A percentile compares a stretch with the other conserved stretches of the same genome.
These are phyloP conservation scores for Megalurothrips usitatus DNA, from an alignment of 2,888 invertebrate genomes.

Conservation along the genomic window DNA sequence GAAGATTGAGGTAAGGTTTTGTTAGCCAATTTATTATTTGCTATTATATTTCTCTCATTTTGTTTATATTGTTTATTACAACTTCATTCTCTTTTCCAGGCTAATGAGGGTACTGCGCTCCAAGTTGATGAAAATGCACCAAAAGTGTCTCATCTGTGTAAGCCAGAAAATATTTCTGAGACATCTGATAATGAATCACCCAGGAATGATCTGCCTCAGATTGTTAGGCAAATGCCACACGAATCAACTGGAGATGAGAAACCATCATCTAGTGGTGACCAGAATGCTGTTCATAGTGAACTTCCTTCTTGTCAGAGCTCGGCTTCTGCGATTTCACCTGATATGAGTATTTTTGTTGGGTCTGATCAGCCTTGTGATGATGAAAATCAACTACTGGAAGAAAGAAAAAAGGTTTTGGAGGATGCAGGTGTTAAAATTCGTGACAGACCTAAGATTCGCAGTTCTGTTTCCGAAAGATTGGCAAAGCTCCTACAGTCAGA, in stretches of 20 bases:
- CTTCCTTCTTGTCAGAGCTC: no score
- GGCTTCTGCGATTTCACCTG: not conserved
- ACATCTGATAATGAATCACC: not conserved
- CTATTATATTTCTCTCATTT: not conserved
- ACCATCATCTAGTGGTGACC: no score
- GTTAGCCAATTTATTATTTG: not conserved
- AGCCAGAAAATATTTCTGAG: not conserved
- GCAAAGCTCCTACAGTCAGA: not conserved
- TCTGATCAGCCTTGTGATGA: not conserved
- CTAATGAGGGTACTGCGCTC: not conserved
- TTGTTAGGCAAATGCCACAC: no score
- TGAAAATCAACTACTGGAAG: not conserved
- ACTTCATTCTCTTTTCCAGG: not conserved
- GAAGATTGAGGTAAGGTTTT: not conserved
- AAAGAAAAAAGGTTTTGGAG: not conserved
- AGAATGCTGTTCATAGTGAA: no score
- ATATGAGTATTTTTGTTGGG: conserved; percentile 7
- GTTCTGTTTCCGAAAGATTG: not conserved
- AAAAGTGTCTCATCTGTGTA: not conserved
- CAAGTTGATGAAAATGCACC: not conserved
- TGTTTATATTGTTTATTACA: not conserved
- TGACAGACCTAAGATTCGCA: not conserved
- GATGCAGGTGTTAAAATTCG: not conserved
- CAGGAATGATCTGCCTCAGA: no score
- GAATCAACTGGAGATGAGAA: no score